phyloP scores from a whole-genome alignment of 2,113 vertebrate species.

The Triplophysa dalaica region DNA sequence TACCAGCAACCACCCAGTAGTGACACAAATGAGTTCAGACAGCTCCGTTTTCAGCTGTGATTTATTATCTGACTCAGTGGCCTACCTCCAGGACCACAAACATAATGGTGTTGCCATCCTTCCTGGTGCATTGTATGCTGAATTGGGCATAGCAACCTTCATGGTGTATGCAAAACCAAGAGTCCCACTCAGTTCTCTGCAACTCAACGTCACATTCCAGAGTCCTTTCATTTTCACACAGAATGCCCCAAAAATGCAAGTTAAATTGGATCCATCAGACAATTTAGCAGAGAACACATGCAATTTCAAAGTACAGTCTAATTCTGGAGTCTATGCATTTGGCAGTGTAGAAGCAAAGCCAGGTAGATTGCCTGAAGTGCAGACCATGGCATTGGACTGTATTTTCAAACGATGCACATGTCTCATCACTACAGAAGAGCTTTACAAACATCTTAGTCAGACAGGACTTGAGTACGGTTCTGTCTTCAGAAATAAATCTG shows the following conservation, averaged over 20 bases:
- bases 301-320: constrained; percentile 73
- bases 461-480: constrained; percentile 80
- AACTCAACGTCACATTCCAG: constrained; percentile 75
- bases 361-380: constrained; percentile 68
- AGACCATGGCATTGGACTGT: constrained; percentile 67
- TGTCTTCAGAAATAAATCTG: constrained; percentile 73
- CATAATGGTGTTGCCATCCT: constrained; percentile 75
- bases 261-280: constrained; percentile 67
- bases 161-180: constrained; percentile 71
- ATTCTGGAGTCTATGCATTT: constrained; percentile 70
- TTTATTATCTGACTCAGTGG: constrained; percentile 63
- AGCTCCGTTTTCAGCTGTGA: constrained; percentile 69
- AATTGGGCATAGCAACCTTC: constrained; percentile 78
- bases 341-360: constrained; percentile 69
- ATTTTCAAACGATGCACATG: constrained; percentile 74
- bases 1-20: constrained; percentile 70
- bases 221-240: constrained; percentile 73
- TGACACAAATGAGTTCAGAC: constrained; percentile 65
- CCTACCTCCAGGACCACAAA: constrained; percentile 79
- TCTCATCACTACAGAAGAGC: constrained; percentile 62
- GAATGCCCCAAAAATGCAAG: constrained; percentile 70
- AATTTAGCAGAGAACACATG: neutral
- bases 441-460: constrained; percentile 74
- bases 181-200: constrained; percentile 69
- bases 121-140: constrained; percentile 79